Evolutionary conservation across 2,888 invertebrate genomes (phyloP).

Genomic region (Griposia aprilina): DNA sequence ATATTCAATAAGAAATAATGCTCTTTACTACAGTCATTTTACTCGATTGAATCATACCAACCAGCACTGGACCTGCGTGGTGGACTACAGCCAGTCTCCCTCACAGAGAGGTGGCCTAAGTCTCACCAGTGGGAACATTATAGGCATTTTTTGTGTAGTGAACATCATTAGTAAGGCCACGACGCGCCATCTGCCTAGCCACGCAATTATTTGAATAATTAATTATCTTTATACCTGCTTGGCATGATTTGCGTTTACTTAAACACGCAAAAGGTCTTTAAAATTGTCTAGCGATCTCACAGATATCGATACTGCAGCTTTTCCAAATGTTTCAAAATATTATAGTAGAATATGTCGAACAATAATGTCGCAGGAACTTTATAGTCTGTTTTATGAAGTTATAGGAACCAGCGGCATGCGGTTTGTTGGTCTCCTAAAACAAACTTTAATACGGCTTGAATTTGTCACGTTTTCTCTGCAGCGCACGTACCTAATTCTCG

Average conservation of each 20-base stretch:
- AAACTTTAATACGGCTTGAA: constrained; percentile 22
- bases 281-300: not conserved
- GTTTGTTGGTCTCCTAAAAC: constrained; percentile 12
- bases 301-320: constrained; percentile 1
- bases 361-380: constrained; percentile 14
- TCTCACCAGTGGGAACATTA: not conserved
- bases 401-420: not conserved
- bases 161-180: not conserved
- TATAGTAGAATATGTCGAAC: not conserved
- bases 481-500: not conserved
- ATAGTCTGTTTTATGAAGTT: constrained; percentile 26
- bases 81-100: not conserved
- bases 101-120: no score
- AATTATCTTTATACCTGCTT: not conserved
- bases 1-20: not conserved
- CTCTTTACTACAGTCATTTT: not conserved
- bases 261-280: not conserved
- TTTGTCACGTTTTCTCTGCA: constrained; percentile 1
- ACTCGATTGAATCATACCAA: not conserved
- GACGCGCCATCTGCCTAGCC: not conserved
- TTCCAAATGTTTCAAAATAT: not conserved
- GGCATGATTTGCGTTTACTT: not conserved
- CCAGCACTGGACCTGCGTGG: not conserved
- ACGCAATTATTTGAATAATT: constrained; percentile 4
- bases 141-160: not conserved